Conservation (phyloP, 2,797 vertebrate species). For the Girardinus metallicus region DNA sequence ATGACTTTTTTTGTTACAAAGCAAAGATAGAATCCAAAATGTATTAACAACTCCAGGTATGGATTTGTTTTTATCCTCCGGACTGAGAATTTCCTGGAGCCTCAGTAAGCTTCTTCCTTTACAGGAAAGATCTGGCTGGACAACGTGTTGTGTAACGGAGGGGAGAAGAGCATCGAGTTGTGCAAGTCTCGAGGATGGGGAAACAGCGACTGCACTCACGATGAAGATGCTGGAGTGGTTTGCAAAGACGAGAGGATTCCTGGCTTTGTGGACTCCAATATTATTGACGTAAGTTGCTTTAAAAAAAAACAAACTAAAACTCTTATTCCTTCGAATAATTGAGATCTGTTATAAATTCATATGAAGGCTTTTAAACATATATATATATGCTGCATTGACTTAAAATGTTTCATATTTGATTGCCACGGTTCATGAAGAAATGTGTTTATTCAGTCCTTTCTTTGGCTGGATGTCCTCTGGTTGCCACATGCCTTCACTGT, state of each 20-base stretch:
- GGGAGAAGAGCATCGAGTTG: slow-evolving; percentile 84
- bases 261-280: slow-evolving; percentile 90
- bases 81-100: slow-evolving; percentile 11
- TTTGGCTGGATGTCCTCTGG: neutral
- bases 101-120: slow-evolving; percentile 34
- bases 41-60: neutral
- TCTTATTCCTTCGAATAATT: neutral
- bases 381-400: too few species aligned
- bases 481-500: neutral
- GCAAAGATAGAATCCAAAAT: neutral
- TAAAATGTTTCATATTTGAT: too few species aligned
- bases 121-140: slow-evolving; percentile 97
- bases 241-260: slow-evolving; percentile 94
- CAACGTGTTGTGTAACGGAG: slow-evolving; percentile 89
- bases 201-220: slow-evolving; percentile 96
- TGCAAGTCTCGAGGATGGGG: slow-evolving; percentile 96
- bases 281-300: slow-evolving; percentile 87
- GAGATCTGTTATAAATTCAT: neutral
- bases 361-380: neutral
- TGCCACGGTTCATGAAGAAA: neutral
- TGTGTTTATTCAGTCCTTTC: neutral
- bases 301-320: neutral
- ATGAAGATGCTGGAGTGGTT: slow-evolving; percentile 93
- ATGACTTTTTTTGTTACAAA: neutral
- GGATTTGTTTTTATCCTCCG: slow-evolving; percentile 3